Conservation (phyloP, 1,140 invertebrate species). For the Drosophila sulfurigaster region DNA sequence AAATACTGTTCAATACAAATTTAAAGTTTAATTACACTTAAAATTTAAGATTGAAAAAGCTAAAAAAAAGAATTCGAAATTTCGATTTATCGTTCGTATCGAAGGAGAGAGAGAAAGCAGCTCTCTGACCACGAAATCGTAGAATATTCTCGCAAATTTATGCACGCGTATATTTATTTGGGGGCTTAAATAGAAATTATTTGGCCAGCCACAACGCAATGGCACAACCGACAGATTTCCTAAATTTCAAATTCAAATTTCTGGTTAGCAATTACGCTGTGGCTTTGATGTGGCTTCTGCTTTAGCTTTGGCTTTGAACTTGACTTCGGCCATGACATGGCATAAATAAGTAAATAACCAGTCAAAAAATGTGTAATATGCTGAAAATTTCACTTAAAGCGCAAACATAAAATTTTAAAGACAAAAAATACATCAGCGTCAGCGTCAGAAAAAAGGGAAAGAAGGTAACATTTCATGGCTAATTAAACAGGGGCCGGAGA, state of each 20-base stretch:
- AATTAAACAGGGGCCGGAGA: slow-evolving; percentile 19
- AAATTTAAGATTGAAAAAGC: neutral
- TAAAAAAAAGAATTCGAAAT: neutral
- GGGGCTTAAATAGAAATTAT: slow-evolving; percentile 21
- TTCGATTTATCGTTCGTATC: too few species aligned
- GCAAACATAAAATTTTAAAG: slow-evolving; percentile 7
- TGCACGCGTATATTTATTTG: neutral
- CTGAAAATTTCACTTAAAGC: slow-evolving; percentile 44
- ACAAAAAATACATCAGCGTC: neutral
- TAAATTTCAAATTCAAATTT: slow-evolving; percentile 62
- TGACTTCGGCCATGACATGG: slow-evolving; percentile 11
- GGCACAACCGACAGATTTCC: slow-evolving; percentile 27
- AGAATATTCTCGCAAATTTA: neutral
- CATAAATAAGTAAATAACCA: slow-evolving; percentile 60
- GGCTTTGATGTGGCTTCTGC: slow-evolving; percentile 70
- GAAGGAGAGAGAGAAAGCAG: too few species aligned
- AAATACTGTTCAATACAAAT: neutral
- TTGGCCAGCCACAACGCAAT: slow-evolving; percentile 26
- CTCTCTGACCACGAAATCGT: neutral
- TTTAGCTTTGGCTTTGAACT: slow-evolving; percentile 65
- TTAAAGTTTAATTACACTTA: neutral
- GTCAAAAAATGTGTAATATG: slow-evolving; percentile 50
- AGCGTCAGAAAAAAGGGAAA: neutral
- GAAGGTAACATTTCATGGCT: slow-evolving; percentile 31
- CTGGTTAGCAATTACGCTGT: slow-evolving; percentile 61